These are phyloP conservation scores for Tyrannus savana DNA, from an alignment of 2,113 vertebrate species.

Conservation along the genomic window DNA sequence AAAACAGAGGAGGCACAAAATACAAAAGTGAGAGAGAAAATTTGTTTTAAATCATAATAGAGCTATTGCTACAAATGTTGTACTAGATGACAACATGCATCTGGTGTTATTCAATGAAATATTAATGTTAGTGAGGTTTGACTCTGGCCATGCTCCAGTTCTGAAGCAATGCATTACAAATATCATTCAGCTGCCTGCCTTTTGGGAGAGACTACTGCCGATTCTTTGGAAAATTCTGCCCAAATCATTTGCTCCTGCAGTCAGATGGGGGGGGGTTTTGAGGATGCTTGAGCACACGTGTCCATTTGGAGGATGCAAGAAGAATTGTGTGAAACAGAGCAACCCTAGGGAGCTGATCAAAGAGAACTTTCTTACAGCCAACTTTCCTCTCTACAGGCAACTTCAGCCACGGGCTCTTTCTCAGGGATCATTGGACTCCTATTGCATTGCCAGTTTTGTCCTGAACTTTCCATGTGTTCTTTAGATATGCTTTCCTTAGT, in stretches of 20 bases:
- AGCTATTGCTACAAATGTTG: background rate
- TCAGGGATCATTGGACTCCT: background rate
- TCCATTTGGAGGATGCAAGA: background rate
- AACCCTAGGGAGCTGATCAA: background rate
- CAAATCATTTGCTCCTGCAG: background rate
- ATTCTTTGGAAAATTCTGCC: background rate
- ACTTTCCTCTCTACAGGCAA: background rate
- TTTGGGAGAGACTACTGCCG: accelerated
- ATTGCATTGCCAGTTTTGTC: background rate
- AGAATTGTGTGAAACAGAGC: background rate
- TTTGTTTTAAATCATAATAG: background rate
- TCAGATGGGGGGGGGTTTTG: background rate
- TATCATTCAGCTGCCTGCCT: background rate
- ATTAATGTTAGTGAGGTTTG: background rate
- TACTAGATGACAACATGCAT: background rate
- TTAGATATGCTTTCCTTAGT: background rate
- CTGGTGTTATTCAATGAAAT: background rate
- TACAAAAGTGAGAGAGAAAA: background rate
- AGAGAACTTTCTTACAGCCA: background rate
- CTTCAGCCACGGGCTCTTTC: background rate
- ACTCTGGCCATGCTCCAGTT: background rate
- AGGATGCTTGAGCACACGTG: background rate
- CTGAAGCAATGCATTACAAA: background rate
- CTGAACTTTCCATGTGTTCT: background rate
- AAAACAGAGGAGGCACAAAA: background rate